Conservation (phyloP, 2,113 vertebrate genomes). For the Clarias macrocephalus region DNA sequence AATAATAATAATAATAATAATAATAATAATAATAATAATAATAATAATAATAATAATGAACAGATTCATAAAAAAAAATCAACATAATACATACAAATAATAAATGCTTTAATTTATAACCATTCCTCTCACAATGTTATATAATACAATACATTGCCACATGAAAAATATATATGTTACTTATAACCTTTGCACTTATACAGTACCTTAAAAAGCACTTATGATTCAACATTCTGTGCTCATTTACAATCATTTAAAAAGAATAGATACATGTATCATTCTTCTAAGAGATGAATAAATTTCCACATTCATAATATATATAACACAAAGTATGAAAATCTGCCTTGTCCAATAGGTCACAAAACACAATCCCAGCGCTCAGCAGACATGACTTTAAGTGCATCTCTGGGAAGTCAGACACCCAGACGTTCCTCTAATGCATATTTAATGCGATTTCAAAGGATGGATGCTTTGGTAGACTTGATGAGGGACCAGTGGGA, state of each 20-base stretch:
- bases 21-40: not conserved
- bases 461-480: constrained; percentile 19
- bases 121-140: not conserved
- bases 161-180: not conserved
- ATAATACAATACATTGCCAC: not conserved
- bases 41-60: not conserved
- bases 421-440: constrained; percentile 40
- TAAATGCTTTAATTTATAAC: not conserved
- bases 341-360: not conserved
- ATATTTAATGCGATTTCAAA: constrained; percentile 49
- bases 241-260: not conserved
- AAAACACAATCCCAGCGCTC: not conserved
- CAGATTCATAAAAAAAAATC: not conserved
- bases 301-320: not conserved
- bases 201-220: not conserved
- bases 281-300: not conserved
- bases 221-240: not conserved
- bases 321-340: not conserved
- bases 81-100: not conserved
- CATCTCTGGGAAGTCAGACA: constrained; percentile 32
- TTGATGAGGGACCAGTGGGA: constrained; percentile 33
- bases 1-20: constrained; percentile 15
- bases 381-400: constrained; percentile 29
- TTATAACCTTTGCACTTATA: not conserved
- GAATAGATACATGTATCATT: not conserved